These are phyloP conservation scores for Tenrec ecaudatus DNA, from an alignment of 2,113 vertebrate genomes.

Conservation along the genomic window DNA sequence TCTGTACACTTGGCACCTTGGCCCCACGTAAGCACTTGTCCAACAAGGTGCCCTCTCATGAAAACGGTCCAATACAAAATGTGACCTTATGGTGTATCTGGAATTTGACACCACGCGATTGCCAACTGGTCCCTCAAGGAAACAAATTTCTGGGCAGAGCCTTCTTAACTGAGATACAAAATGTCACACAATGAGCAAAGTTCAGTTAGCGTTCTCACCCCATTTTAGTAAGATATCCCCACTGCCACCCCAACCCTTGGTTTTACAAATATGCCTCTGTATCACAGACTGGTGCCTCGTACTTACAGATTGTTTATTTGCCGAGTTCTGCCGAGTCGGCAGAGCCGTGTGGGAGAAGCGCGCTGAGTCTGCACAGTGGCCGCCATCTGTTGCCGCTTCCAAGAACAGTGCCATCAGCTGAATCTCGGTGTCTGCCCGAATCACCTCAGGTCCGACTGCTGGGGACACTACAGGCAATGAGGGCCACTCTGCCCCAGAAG, in stretches of 20 bases:
- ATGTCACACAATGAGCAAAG: slow-evolving; percentile 44
- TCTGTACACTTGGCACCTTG: slow-evolving; percentile 24
- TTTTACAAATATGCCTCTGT: slow-evolving; percentile 54
- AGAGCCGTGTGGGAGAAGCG: background rate
- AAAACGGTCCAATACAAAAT: slow-evolving; percentile 43
- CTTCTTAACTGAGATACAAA: slow-evolving; percentile 48
- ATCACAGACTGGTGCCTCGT: background rate
- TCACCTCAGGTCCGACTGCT: background rate
- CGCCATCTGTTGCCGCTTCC: slow-evolving; percentile 60
- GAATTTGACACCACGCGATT: slow-evolving; percentile 59
- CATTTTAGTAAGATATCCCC: background rate
- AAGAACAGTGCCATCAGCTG: slow-evolving; percentile 47
- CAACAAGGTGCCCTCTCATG: slow-evolving; percentile 52
- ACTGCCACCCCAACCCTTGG: background rate
- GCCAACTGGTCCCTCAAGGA: background rate
- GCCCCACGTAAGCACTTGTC: slow-evolving; percentile 22
- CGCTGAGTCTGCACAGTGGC: slow-evolving; percentile 59
- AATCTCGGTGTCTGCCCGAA: background rate
- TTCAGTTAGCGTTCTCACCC: background rate
- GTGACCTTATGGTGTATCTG: slow-evolving; percentile 58
- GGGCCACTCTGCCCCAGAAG: background rate
- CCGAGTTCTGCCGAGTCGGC: slow-evolving; percentile 14
- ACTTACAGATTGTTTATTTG: background rate
- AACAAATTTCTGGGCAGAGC: slow-evolving; percentile 9
- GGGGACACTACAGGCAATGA: background rate